A percentile compares a stretch with the other conserved stretches of the same genome.
Conservation (phyloP, 1,140 invertebrate species). For the Ceratoteleas bidentatus region DNA sequence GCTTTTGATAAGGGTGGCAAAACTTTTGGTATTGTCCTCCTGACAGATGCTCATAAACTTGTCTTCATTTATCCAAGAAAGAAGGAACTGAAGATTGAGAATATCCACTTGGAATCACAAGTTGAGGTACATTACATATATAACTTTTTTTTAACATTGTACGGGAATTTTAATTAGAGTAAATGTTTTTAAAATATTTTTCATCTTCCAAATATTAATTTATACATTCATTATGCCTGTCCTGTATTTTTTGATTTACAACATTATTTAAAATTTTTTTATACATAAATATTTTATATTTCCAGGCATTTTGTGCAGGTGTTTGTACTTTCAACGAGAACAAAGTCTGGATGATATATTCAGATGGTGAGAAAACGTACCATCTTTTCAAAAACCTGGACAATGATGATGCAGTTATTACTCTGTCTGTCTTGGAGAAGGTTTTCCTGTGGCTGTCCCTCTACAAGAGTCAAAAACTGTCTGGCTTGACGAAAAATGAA, state of each 20-base stretch:
- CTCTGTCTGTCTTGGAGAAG: constrained; percentile 44
- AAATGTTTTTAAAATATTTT: too few species aligned
- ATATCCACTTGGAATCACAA: constrained; percentile 52
- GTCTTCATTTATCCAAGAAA: constrained; percentile 63
- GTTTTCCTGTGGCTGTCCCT: constrained; percentile 55
- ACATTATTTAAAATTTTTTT: too few species aligned
- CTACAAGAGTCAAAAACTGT: constrained; percentile 58
- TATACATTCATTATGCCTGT: too few species aligned
- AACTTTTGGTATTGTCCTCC: constrained; percentile 64
- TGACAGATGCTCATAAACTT: constrained; percentile 50
- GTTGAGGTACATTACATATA: constrained; percentile 10
- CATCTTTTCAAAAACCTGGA: constrained; percentile 60
- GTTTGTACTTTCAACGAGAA: constrained; percentile 48
- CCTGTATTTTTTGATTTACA: background rate
- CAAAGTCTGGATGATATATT: constrained; percentile 70
- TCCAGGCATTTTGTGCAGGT: constrained; percentile 57
- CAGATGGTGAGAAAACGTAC: constrained; percentile 56
- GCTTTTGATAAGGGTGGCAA: constrained; percentile 59
- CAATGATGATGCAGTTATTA: constrained; percentile 11
- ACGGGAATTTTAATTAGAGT: too few species aligned
- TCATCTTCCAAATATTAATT: too few species aligned
- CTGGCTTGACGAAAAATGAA: constrained; percentile 44
- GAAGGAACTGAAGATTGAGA: constrained; percentile 62
- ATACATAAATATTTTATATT: too few species aligned
- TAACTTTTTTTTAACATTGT: too few species aligned